A percentile compares a stretch with the other conserved stretches of the same genome.
These are phyloP conservation scores for Tetragnatha montana DNA, from an alignment of 2,888 invertebrate genomes.

Conservation along the genomic window DNA sequence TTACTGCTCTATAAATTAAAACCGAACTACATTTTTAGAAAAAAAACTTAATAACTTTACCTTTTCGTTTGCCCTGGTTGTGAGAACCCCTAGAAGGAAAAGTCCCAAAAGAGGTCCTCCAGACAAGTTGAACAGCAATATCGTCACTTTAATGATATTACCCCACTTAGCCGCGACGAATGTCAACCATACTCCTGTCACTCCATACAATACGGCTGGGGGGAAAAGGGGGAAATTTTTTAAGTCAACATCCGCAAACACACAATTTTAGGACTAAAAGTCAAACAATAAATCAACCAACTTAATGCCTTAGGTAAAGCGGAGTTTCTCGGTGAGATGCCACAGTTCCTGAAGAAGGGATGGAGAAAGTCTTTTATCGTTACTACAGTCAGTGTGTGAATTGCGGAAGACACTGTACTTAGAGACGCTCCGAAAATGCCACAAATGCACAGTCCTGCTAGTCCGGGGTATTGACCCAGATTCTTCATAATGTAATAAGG, in stretches of 20 bases:
- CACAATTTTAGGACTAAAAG: too few relatives aligned
- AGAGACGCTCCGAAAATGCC: constrained; percentile 94
- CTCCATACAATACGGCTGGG: constrained; percentile 83
- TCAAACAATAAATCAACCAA: not conserved
- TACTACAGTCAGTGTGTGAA: constrained; percentile 93
- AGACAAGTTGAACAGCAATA: constrained; percentile 88
- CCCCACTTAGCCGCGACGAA: constrained; percentile 88
- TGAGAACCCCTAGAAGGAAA: constrained; percentile 88
- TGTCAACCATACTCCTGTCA: constrained; percentile 86
- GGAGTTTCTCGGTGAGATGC: not conserved
- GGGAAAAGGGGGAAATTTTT: not conserved
- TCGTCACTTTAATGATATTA: constrained; percentile 88
- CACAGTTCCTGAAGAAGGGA: constrained; percentile 47
- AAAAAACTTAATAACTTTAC: not conserved
- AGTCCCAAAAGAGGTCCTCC: constrained; percentile 90
- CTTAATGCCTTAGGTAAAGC: constrained; percentile 22
- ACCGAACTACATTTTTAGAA: not conserved
- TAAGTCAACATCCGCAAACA: not conserved
- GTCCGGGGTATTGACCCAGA: constrained; percentile 81
- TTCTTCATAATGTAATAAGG: constrained; percentile 77
- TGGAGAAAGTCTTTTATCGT: constrained; percentile 90
- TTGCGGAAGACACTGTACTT: constrained; percentile 91
- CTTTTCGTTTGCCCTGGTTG: constrained; percentile 33
- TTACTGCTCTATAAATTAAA: not conserved
- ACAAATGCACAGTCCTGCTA: constrained; percentile 92